Base-by-base conservation (phyloP, 2,888 invertebrate species). In the Macropis europaea region DNA sequence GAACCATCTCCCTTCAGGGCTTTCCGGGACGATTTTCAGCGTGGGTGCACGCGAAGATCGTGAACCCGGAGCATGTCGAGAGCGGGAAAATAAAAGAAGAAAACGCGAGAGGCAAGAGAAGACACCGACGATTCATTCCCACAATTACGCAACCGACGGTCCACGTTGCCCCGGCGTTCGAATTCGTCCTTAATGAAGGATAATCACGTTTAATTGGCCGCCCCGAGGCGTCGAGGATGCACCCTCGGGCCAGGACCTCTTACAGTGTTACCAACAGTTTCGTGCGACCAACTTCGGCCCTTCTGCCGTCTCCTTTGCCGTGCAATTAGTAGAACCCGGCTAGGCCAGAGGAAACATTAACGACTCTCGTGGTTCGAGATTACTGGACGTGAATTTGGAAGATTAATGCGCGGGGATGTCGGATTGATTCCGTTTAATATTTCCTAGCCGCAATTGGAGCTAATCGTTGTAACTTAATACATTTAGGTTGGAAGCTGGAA, bases 111-210 rank as follows among this genome's bases (percentile, higher is more conserved):
- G n/a, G 74, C 6, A 11, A 50, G 40, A 53, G 72, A 79, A 67
- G 54, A 59, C 40, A 66, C 50, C 70, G 72, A 80, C 81, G 76
- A 80, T 81, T 82, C 83, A 79, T 88, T 88, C 89, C 86, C 89
- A 88, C 88, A 85, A 87, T 86, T 88, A 88, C 85, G 82, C 77
- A 85, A 86, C 71, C 73, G 24, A 52, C 54, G 67, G 71, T 62
- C 67, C 77, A 76, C 73, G 60, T 53, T 54, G 40, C 50, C 43
- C 50, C 66, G 77, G 71, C 69, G 70, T 77, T 82, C 82, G 83
- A 82, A 85, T 83, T 85, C 84, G 81, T 83, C 84, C 86, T 87
- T 86, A 87, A 87, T 86, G 84, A 82, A 81, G 83, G 84, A 86
- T 88, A 86, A 89, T 88, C 84, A 85, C 82, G 69, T 83, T 85